Conservation (phyloP, 2,797 vertebrate species). For the Balearica regulorum region DNA sequence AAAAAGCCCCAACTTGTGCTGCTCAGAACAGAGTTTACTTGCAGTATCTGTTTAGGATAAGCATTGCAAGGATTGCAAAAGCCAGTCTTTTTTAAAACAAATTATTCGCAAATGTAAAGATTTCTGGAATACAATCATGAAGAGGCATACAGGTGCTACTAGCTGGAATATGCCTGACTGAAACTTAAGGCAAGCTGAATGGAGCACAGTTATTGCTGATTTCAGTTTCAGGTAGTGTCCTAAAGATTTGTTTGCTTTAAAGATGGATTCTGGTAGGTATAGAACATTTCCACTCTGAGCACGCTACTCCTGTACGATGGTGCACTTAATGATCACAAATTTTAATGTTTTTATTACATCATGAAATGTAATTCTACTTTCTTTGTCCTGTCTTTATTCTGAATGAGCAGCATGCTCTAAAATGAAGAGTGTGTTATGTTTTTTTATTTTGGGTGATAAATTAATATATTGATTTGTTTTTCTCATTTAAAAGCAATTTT, state of each 20-base stretch:
- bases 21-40: conserved; percentile 73
- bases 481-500: conserved; percentile 74
- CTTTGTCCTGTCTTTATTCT: conserved; percentile 51
- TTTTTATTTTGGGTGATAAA: conserved; percentile 73
- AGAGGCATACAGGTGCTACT: conserved; percentile 37
- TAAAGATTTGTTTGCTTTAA: conserved; percentile 48
- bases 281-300: conserved; percentile 82
- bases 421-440: conserved; percentile 69
- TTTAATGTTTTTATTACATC: conserved; percentile 77
- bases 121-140: conserved; percentile 27
- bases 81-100: conserved; percentile 38
- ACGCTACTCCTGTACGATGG: conserved; percentile 78
- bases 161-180: background rate
- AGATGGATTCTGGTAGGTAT: conserved; percentile 81
- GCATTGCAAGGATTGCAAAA: conserved; percentile 57
- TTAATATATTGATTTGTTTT: conserved; percentile 76
- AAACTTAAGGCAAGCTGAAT: background rate
- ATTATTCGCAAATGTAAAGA: background rate
- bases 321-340: conserved; percentile 82
- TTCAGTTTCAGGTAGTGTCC: conserved; percentile 32
- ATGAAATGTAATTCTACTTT: conserved; percentile 76
- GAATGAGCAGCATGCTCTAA: conserved; percentile 71
- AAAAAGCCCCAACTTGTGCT: conserved; percentile 58
- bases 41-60: conserved; percentile 52
- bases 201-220: background rate